Evolutionary conservation across 2,113 vertebrate species (phyloP).

Genomic region (Halichoeres trimaculatus): DNA sequence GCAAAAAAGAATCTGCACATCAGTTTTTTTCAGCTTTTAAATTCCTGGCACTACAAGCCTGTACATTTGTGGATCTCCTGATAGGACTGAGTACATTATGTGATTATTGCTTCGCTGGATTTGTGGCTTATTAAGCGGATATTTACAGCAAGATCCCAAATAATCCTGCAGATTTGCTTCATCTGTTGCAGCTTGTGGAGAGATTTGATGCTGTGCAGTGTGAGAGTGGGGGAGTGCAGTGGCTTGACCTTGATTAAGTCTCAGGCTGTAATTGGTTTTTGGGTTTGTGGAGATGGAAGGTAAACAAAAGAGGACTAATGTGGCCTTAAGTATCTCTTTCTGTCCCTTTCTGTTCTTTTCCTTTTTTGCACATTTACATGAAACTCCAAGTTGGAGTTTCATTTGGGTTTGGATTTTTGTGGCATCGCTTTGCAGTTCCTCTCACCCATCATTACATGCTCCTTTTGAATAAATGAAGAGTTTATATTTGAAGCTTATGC

Average conservation of each 20-base stretch:
- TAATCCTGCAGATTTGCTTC: neutral
- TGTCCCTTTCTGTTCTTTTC: neutral
- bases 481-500: neutral
- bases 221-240: neutral
- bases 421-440: conserved; percentile 22
- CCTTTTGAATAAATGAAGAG: conserved; percentile 4
- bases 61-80: neutral
- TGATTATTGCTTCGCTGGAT: neutral
- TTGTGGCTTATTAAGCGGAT: too few relatives aligned
- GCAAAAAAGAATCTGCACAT: neutral
- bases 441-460: neutral
- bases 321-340: neutral
- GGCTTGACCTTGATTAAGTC: conserved; percentile 40
- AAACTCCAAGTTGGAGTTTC: neutral
- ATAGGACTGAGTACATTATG: neutral
- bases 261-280: conserved; percentile 29
- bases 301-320: conserved; percentile 7
- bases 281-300: conserved; percentile 25
- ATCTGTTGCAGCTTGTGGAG: conserved; percentile 16
- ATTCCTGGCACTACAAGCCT: neutral
- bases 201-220: neutral
- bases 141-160: neutral
- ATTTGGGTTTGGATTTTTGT: conserved; percentile 22
- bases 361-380: conserved; percentile 15
- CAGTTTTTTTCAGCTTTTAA: too few relatives aligned